Evolutionary conservation across 2,113 vertebrate species (phyloP), one percentile per base, ranked within the genome.

Genomic region (Odontesthes bonariensis): DNA sequence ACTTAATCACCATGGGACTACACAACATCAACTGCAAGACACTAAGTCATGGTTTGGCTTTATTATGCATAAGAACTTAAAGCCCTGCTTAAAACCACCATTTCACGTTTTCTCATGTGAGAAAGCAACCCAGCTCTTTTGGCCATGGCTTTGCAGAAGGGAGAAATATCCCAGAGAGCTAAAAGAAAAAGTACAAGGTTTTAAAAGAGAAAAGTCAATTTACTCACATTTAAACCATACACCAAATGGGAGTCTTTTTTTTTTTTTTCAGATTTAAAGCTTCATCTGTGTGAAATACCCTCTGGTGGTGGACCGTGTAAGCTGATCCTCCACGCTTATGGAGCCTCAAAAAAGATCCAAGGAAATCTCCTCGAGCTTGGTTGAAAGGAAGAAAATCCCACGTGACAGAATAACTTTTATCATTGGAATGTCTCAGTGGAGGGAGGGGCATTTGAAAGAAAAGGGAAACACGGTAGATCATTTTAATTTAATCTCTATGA

Each of bases 201-300:
- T 80, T 77, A 67, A 57, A 72, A 78, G n/a, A n/a, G n/a, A 84
- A 4, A 65, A 77, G 53, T 58, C n/a, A 0, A 75, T 77, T 88
- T 82, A 53, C 49, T 65, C 69, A 31, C 70, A 71, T 53, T 77
- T 70, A 44, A 61, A 55, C 52, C 58, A 51, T 77, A 73, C 77
- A 77, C 72, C 69, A 51, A 75, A 63, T 53, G 4, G n/a, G 73
- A 73, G 82, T 82, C 52, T 55, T 1, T 64, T 35, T 49, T 51
- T 65, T 68, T 82, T 79, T 61, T 1, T 69, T n/a, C n/a, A 83
- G 60, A 86, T 86, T 44, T 62, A 76, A 84, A 65, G 81, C 74
- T 82, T 38, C 75, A 84, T 88, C 75, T 79, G 83, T 89, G 79
- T 87, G 49, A 88, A 85, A 89, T 80, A 88, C 73, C 65, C 75